phyloP scores from a whole-genome alignment of 2,797 vertebrate species.

The Cynodonichthys magdalenae region DNA sequence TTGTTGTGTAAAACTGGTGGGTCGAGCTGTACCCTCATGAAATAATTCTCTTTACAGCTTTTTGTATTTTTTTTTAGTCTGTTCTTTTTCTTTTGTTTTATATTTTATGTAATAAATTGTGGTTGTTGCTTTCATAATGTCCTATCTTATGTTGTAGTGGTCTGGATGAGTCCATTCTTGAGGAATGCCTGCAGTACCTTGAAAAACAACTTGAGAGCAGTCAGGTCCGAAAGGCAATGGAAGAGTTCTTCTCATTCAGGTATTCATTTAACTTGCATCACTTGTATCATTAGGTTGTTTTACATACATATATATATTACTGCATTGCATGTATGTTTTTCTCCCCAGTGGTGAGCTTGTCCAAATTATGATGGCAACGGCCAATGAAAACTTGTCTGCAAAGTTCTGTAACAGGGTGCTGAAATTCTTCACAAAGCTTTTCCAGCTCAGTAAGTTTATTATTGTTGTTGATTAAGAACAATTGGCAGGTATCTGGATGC shows the following conservation, averaged over 20 bases:
- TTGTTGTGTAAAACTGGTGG: not conserved
- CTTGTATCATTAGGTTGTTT: not conserved
- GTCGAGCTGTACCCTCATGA: not conserved
- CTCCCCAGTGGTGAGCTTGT: conserved; percentile 91
- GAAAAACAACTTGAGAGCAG: conserved; percentile 96
- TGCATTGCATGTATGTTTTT: not conserved
- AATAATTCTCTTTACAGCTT: not conserved
- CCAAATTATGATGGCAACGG: conserved; percentile 99
- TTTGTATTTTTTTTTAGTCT: not conserved
- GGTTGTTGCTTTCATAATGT: not conserved
- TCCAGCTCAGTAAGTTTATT: conserved; percentile 93
- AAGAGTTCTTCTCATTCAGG: conserved; percentile 98
- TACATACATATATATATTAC: not conserved
- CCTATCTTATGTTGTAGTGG: conserved; percentile 78
- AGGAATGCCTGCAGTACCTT: conserved; percentile 96
- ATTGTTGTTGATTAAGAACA: not conserved
- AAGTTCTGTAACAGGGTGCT: conserved; percentile 98
- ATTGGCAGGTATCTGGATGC: not conserved
- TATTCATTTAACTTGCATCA: conserved; percentile 48
- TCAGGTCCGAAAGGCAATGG: conserved; percentile 98
- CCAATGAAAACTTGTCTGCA: conserved; percentile 95
- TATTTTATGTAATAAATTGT: not conserved
- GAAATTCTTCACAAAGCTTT: conserved; percentile 99
- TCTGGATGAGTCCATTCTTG: conserved; percentile 93
- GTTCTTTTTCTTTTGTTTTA: not conserved